Base-by-base conservation (phyloP, 2,888 invertebrate genomes). In the Ctena decussata region DNA sequence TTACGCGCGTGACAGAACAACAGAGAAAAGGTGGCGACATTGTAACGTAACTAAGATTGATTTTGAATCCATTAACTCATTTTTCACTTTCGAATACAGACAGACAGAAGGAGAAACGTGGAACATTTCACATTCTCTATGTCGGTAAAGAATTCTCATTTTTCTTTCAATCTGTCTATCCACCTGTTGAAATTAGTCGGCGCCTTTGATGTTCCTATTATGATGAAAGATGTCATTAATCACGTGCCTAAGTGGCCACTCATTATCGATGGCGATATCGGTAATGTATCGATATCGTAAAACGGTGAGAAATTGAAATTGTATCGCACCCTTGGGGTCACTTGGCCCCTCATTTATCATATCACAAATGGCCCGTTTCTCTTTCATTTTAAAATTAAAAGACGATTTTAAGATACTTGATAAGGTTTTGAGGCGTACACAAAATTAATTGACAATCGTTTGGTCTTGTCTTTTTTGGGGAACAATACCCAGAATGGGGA, bases 191-290 rank as follows among this genome's bases (percentile, higher is more conserved):
- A 73, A 72, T 79, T 65, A 75, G 82, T 75, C 85, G 79, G 75
- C 30, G 30, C 53, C 82, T 88, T 88, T 85, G 85, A 88, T 79
- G 77, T 85, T 78, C 73, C 85, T 82, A 80, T 60, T 75, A 80
- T 84, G 85, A 84, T 82, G 88, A 88, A 85, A 85, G 53, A 71
- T 69, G 39, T 75, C 84, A 85, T 88, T 84, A 84, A 88, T 88
- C 88, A 88, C 41, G 5, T 21, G 57, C 60, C 49, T 82, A 80
- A 82, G 81, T 85, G 80, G 53, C 24, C 46, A 0, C 60, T 82
- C 80, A 85, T 85, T 87, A 87, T 81, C 82, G 53, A 65, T 65
- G 32, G 65, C 18, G 35, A 24, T 65, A 65, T 65, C 65, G 65
- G 65, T 65, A 65, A 65, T 65, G 65, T 65, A 65, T 65, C 65